A percentile compares a stretch with the other conserved stretches of the same genome.
phyloP scores from a whole-genome alignment of 1,140 invertebrate genomes.

The Aphaenogaster ashmeadi region DNA sequence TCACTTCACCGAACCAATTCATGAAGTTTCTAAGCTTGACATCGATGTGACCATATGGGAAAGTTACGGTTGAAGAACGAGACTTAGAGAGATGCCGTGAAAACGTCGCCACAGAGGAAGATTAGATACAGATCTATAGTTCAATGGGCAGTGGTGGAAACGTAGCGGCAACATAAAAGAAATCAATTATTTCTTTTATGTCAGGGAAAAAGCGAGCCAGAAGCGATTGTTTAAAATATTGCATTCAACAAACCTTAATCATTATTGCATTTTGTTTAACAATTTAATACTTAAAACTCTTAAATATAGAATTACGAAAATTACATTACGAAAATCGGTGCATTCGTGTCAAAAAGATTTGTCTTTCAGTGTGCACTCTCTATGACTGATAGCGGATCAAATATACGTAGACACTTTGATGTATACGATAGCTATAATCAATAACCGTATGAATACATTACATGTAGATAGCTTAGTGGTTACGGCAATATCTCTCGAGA shows the following conservation, averaged over 20 bases:
- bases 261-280: not conserved
- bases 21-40: slow-evolving; percentile 23
- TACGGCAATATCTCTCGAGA: not conserved
- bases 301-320: not conserved
- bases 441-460: not conserved
- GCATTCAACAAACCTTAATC: not conserved
- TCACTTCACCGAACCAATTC: slow-evolving; percentile 28
- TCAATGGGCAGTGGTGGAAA: not conserved
- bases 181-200: slow-evolving; percentile 14
- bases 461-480: not conserved
- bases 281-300: not conserved
- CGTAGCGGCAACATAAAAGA: not conserved
- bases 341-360: not conserved
- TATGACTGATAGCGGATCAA: not conserved
- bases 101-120: not conserved
- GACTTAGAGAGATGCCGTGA: not conserved
- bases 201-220: not conserved
- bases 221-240: not conserved
- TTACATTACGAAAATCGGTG: not conserved
- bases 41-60: slow-evolving; percentile 4
- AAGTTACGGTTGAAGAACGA: not conserved
- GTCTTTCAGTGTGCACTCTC: not conserved
- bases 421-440: not conserved
- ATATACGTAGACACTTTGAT: slow-evolving; percentile 2
- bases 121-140: not conserved